phyloP scores from a whole-genome alignment of 1,140 invertebrate genomes.

The Tetragnatha versicolor region DNA sequence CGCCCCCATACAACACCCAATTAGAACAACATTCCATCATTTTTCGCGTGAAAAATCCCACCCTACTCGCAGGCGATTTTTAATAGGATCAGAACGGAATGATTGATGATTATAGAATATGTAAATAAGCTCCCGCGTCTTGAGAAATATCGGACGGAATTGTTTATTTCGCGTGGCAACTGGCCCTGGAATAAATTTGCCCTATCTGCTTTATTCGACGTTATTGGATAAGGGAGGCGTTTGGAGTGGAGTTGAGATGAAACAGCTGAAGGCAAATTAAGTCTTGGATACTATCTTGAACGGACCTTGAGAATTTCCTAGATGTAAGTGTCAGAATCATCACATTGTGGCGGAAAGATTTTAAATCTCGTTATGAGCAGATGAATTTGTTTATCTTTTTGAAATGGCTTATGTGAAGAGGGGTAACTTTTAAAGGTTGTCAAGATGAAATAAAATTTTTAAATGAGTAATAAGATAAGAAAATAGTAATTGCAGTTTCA shows the following conservation, averaged over 20 bases:
- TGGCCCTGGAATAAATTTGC: neutral
- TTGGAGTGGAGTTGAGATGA: neutral
- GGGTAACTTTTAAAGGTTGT: no score
- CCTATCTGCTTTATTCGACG: neutral
- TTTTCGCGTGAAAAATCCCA: no score
- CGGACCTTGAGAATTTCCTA: no score
- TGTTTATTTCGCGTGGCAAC: neutral
- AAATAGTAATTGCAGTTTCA: no score
- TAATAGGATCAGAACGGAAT: neutral
- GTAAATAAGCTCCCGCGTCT: neutral
- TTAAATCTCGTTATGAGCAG: no score
- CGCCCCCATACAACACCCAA: neutral
- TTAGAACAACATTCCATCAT: neutral
- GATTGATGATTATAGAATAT: constrained; percentile 7
- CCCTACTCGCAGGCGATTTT: no score
- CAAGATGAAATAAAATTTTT: no score
- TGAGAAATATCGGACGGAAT: neutral
- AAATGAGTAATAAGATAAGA: no score
- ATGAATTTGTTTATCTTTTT: no score
- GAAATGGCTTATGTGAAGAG: no score
- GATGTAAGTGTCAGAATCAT: neutral
- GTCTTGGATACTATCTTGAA: neutral
- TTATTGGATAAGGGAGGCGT: neutral
- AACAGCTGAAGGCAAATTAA: neutral
- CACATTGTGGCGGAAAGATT: no score